Conservation (phyloP, 2,888 invertebrate species). For the Trypoxylon attenuatum region DNA sequence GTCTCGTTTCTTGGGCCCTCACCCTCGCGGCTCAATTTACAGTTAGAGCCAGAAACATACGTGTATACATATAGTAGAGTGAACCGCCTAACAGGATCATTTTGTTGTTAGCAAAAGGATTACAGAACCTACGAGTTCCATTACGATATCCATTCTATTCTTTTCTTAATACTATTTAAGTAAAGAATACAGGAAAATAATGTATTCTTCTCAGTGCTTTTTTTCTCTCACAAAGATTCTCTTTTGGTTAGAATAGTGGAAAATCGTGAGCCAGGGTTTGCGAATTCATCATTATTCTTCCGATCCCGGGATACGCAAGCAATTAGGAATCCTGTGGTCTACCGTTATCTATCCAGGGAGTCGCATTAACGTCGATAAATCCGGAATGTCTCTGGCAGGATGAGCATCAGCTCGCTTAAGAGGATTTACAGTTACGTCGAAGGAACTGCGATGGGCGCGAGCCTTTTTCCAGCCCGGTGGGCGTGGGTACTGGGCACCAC, state of each 20-base stretch:
- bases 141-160: too few species aligned
- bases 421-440: slow-evolving; percentile 44
- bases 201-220: too few species aligned
- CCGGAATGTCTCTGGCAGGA: slow-evolving; percentile 4
- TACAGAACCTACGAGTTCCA: too few species aligned
- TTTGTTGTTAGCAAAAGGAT: too few species aligned
- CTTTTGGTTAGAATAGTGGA: too few species aligned
- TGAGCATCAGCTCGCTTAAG: not conserved
- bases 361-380: slow-evolving; percentile 17
- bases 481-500: slow-evolving; percentile 23
- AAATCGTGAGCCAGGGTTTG: too few species aligned
- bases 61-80: too few species aligned
- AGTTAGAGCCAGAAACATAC: slow-evolving; percentile 37
- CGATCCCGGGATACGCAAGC: not conserved
- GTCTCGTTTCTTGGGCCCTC: too few species aligned
- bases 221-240: too few species aligned
- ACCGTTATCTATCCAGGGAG: slow-evolving; percentile 33
- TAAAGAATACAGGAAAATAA: too few species aligned
- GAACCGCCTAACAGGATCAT: too few species aligned
- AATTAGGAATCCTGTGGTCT: slow-evolving; percentile 27
- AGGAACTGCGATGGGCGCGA: not conserved
- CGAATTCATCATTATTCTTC: slow-evolving; percentile 23
- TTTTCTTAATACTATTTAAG: too few species aligned
- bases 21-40: slow-evolving; percentile 34
- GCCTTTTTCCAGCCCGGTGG: slow-evolving; percentile 7